Evolutionary conservation across 1,140 invertebrate species (phyloP), one percentile per base, ranked within the genome.

Genomic region (Papilio dardanus): DNA sequence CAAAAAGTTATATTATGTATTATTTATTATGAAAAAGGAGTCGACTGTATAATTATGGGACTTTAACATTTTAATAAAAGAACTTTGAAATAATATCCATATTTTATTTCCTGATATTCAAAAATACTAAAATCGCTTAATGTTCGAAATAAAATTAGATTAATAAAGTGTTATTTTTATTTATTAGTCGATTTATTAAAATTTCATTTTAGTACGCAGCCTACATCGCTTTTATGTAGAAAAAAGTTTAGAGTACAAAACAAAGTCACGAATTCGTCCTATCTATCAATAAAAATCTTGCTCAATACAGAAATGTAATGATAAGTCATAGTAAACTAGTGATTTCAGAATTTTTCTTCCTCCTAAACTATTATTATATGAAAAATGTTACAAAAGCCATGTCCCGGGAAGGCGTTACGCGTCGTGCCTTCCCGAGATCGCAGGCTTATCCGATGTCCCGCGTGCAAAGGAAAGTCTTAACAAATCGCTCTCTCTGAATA

Each of bases 381-480:
- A 58, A 58, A 58, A 58, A 5, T 58, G 0, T 2, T 28, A 30
- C 8, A 58, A 58, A 54, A 12, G 14, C 21, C 54, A 24, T 58
- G 10, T 24, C 50, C 54, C 54, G 12, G 54, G 24, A 58, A 58
- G 54, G 54, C 54, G 30, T 58, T 58, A 58, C 54, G 54, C 24
- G 54, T 58, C 30, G 2, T 24, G 54, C 54, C 24, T 58, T 58
- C 54, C 54, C 30, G 54, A 58, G 3, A 24, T 28, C 21, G 54
- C 21, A 10, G 24, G 54, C 10, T 58, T 58, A 58, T 58, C 54
- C 54, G 54, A 28, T 58, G 30, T 21, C 54, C 8, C 10, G 1
- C 46, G 7, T 21, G 14, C n/a, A n/a, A 58, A 30, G 54, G 54
- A 28, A 50, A 58, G 50, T 58, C 54, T 58, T 58, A 58, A 58